phyloP scores from a whole-genome alignment of 2,113 vertebrate genomes.

The Phylloscopus trochiloides region DNA sequence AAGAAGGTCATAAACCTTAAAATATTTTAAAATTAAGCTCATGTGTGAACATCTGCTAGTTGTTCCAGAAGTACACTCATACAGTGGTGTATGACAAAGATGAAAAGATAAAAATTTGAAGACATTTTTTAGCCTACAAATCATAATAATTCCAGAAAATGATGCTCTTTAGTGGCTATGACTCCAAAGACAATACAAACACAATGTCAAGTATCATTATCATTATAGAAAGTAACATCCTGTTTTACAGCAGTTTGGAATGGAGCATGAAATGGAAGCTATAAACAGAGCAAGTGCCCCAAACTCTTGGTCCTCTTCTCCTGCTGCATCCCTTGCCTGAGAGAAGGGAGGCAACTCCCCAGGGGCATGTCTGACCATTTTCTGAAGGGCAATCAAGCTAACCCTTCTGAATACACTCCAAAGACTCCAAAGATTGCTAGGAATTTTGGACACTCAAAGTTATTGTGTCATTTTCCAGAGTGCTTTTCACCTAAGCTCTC shows the following conservation, averaged over 20 bases:
- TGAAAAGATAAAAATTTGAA: neutral
- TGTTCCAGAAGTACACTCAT: neutral
- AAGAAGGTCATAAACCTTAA: neutral
- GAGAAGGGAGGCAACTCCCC: neutral
- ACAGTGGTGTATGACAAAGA: neutral
- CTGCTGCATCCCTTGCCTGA: neutral
- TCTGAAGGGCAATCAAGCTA: neutral
- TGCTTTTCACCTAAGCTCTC: neutral
- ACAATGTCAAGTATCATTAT: neutral
- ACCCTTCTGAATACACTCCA: neutral
- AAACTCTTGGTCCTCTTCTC: neutral
- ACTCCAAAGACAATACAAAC: neutral
- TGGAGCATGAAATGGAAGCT: neutral
- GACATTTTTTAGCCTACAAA: neutral
- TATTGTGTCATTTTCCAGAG: neutral
- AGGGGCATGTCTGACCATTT: neutral
- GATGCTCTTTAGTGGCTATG: neutral
- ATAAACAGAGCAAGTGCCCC: neutral
- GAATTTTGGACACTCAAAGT: neutral
- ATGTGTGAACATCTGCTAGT: neutral
- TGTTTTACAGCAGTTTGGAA: neutral
- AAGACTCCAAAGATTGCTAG: neutral
- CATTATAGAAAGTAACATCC: neutral
- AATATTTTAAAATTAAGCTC: neutral
- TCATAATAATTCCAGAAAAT: neutral